Percentiles rank a stretch among this genome's conserved stretches.
Conservation (phyloP, 1,140 invertebrate species). For the Micrasema longulum region DNA sequence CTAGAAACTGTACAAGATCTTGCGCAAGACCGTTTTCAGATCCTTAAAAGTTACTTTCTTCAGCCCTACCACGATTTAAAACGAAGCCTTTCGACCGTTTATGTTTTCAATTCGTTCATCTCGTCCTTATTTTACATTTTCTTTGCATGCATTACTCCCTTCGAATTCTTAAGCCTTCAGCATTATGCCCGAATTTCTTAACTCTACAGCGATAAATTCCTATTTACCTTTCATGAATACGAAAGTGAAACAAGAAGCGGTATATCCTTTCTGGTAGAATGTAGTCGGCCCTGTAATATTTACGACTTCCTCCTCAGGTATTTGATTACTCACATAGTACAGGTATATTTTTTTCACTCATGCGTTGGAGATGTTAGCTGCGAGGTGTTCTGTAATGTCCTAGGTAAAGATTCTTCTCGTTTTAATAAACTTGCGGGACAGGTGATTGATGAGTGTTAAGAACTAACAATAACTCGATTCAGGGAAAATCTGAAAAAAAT, state of each 20-base stretch:
- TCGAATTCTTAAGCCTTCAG: slow-evolving; percentile 1
- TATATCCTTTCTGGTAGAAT: slow-evolving; percentile 3
- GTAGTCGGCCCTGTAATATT: slow-evolving; percentile 25
- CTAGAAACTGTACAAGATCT: no score
- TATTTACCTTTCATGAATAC: slow-evolving; percentile 37
- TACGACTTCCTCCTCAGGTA: slow-evolving; percentile 28
- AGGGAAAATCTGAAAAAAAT: no score
- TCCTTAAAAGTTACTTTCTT: no score
- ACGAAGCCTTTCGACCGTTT: background rate
- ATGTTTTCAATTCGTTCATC: background rate
- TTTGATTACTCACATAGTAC: slow-evolving; percentile 34
- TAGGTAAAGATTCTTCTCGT: no score
- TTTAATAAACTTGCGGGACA: no score
- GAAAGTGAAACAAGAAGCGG: slow-evolving; percentile 23
- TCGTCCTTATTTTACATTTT: background rate
- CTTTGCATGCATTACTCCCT: slow-evolving; percentile 1
- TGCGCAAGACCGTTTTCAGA: no score
- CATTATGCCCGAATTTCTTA: slow-evolving; percentile 11
- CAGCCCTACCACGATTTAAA: background rate
- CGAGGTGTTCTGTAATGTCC: no score
- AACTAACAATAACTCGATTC: no score
- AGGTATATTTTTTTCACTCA: no score
- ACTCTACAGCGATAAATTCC: slow-evolving; percentile 26
- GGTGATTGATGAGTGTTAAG: no score
- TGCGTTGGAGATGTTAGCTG: no score